A percentile compares a stretch with the other conserved stretches of the same genome.
phyloP scores from a whole-genome alignment of 2,888 invertebrate genomes.

The Synergus japonicus region DNA sequence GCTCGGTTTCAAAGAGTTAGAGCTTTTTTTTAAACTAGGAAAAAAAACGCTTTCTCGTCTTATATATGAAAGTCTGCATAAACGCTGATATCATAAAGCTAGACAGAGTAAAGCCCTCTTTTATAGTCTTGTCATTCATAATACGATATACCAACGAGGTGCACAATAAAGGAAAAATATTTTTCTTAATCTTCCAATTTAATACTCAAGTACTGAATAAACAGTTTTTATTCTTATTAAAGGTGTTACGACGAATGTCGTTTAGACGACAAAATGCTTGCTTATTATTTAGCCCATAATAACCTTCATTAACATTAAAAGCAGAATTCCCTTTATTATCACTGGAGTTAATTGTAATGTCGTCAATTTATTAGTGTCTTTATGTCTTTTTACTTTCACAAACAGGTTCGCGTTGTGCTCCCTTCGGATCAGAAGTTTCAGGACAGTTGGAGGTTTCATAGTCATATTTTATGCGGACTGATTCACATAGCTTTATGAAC shows the following conservation, averaged over 20 bases:
- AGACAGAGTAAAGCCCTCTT: not conserved
- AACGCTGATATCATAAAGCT: not conserved
- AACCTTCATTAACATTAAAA: too few relatives aligned
- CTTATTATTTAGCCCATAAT: too few relatives aligned
- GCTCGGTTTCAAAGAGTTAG: not conserved
- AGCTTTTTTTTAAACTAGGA: not conserved
- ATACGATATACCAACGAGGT: not conserved
- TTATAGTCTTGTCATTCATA: not conserved
- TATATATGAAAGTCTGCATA: not conserved
- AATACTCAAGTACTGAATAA: not conserved
- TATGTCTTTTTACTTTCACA: not conserved
- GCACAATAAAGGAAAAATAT: not conserved
- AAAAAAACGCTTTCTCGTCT: not conserved
- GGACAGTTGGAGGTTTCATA: not conserved
- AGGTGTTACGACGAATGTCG: not conserved
- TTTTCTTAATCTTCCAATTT: not conserved
- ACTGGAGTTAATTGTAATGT: too few relatives aligned
- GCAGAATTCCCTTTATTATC: too few relatives aligned
- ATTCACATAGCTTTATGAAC: constrained; percentile 26
- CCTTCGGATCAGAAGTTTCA: constrained; percentile 1
- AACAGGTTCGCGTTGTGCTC: not conserved
- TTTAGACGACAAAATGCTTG: not conserved
- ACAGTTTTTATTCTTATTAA: not conserved
- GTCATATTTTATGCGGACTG: constrained; percentile 22
- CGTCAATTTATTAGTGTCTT: not conserved